Conservation (phyloP, 2,797 vertebrate genomes). For the Characodon lateralis region DNA sequence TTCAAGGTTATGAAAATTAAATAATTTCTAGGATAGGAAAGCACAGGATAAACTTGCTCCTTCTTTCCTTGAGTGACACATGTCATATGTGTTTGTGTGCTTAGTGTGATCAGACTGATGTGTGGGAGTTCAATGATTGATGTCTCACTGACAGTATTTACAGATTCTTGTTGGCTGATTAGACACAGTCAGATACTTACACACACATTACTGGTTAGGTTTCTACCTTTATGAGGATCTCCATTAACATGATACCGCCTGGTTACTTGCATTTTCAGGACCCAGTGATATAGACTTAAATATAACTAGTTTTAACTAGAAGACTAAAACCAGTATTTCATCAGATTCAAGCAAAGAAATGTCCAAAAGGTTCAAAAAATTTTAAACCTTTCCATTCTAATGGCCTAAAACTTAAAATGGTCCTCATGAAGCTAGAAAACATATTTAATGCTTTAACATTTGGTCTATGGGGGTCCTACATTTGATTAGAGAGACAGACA, state of each 20-base stretch:
- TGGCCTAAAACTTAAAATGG: neutral
- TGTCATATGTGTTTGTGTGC: slow-evolving; percentile 1
- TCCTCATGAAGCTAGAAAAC: neutral
- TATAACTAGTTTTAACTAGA: neutral
- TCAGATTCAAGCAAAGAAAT: neutral
- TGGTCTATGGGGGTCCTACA: slow-evolving; percentile 46
- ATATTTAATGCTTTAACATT: neutral
- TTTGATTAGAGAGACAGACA: slow-evolving; percentile 59
- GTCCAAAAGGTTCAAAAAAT: neutral
- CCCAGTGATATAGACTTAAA: neutral
- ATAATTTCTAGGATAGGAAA: neutral
- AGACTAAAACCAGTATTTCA: neutral
- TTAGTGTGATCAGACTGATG: neutral
- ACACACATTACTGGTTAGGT: neutral
- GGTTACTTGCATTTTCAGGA: neutral
- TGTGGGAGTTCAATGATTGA: slow-evolving; percentile 35
- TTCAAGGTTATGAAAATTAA: neutral
- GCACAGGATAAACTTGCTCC: neutral
- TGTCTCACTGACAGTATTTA: slow-evolving; percentile 41
- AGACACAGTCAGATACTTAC: slow-evolving; percentile 41
- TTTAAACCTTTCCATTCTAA: neutral
- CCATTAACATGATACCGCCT: neutral
- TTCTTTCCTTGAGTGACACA: slow-evolving; percentile 31
- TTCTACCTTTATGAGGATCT: neutral
- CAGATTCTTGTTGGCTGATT: slow-evolving; percentile 54